Percentiles rank a stretch among this genome's conserved stretches.
phyloP scores from a whole-genome alignment of 2,113 vertebrate genomes.

The Pachypanchax playfairii region DNA sequence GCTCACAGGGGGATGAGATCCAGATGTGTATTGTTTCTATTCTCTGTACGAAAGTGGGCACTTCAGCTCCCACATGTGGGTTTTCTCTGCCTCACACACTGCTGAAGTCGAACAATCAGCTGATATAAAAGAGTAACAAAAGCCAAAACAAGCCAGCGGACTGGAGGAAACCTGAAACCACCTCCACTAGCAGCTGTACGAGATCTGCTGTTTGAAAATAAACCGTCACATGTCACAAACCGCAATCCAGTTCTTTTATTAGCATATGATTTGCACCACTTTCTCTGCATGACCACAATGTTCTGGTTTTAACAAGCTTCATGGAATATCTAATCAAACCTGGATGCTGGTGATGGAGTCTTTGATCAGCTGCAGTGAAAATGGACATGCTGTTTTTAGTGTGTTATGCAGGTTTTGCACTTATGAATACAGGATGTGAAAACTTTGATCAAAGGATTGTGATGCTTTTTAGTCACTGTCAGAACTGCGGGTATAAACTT shows the following conservation, averaged over 20 bases:
- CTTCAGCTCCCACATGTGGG: constrained; percentile 19
- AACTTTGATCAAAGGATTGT: not conserved
- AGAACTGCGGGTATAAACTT: not conserved
- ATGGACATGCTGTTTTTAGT: not conserved
- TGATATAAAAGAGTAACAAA: constrained; percentile 20
- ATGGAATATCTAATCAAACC: constrained; percentile 36
- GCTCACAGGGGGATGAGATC: constrained; percentile 56
- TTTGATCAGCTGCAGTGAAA: constrained; percentile 4
- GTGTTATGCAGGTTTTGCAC: constrained; percentile 2
- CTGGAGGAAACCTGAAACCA: constrained; percentile 36
- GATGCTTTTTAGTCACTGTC: not conserved
- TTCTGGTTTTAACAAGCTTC: constrained; percentile 8
- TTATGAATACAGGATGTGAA: not conserved
- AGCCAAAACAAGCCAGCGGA: constrained; percentile 51
- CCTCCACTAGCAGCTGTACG: constrained; percentile 12
- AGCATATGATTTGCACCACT: constrained; percentile 21
- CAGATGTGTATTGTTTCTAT: constrained; percentile 66
- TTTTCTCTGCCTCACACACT: constrained; percentile 27
- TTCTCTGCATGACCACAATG: not conserved
- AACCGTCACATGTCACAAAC: constrained; percentile 17
- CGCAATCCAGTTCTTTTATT: constrained; percentile 25
- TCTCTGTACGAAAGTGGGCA: constrained; percentile 30
- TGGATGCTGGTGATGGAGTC: constrained; percentile 11
- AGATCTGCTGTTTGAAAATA: constrained; percentile 51
- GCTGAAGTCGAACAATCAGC: constrained; percentile 37